Evolutionary conservation across 2,113 vertebrate species (phyloP).

Genomic region (Australoheros scitulus): DNA sequence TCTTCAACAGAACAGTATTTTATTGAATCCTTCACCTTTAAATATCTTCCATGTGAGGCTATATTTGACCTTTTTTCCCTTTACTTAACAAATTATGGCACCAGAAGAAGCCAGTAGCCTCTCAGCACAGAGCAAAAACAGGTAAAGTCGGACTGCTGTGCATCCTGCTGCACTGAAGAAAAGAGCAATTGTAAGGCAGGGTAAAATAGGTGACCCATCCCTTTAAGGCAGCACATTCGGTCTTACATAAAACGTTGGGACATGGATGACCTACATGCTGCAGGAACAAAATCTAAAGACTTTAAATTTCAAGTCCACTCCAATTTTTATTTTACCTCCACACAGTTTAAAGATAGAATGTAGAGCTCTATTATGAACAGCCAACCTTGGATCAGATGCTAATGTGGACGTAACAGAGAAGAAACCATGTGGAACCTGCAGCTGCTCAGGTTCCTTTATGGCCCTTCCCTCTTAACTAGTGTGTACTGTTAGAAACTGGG

Average conservation of each 20-base stretch:
- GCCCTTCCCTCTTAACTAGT: conserved; percentile 26
- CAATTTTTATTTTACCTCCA: conserved; percentile 2
- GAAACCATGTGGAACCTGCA: conserved; percentile 9
- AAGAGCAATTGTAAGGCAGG: neutral
- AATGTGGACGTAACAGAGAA: neutral
- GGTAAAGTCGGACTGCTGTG: neutral
- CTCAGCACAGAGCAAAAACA: neutral
- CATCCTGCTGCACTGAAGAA: neutral
- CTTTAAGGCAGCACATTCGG: conserved; percentile 51
- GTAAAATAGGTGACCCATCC: conserved; percentile 50
- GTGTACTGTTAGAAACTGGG: neutral
- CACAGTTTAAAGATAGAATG: conserved; percentile 3
- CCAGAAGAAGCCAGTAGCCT: neutral
- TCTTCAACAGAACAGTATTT: neutral
- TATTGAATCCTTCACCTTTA: neutral
- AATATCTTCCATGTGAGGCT: neutral
- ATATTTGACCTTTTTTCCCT: neutral
- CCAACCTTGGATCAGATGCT: neutral
- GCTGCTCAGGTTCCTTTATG: conserved; percentile 21
- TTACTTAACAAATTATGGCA: neutral
- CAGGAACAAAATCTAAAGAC: conserved; percentile 3
- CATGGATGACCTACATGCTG: conserved; percentile 46
- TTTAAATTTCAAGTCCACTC: neutral
- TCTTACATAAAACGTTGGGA: conserved; percentile 24
- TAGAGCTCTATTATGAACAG: neutral